phyloP scores from a whole-genome alignment of 2,888 invertebrate genomes.

The Rhimphoctona megacephalus region DNA sequence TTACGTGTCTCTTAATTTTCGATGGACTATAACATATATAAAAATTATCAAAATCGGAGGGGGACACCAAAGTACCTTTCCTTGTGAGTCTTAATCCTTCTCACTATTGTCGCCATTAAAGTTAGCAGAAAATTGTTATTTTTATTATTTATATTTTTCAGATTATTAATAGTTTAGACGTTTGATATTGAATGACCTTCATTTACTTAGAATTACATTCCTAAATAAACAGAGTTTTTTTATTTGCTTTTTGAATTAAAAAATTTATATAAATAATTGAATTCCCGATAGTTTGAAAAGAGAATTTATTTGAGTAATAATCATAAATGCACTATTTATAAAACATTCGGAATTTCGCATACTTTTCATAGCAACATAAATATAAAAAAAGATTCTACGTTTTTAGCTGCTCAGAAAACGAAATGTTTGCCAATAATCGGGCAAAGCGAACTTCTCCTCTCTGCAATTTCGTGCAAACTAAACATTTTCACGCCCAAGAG shows the following conservation, averaged over 20 bases:
- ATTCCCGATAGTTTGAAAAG: not conserved
- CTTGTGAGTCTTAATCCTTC: not conserved
- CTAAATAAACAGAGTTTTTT: not conserved
- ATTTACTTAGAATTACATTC: too few species aligned
- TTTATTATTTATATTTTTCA: not conserved
- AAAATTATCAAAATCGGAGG: too few species aligned
- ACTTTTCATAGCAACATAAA: not conserved
- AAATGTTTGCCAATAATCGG: slow-evolving; percentile 20
- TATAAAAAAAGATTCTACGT: not conserved
- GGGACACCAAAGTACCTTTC: too few species aligned
- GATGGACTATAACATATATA: too few species aligned
- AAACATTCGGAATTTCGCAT: not conserved
- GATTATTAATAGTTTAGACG: not conserved
- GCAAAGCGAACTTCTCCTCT: not conserved
- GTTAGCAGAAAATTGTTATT: not conserved
- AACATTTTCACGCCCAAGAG: slow-evolving; percentile 28
- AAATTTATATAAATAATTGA: not conserved
- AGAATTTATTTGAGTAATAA: not conserved
- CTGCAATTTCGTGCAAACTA: slow-evolving; percentile 21
- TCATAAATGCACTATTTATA: not conserved
- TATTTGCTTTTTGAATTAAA: not conserved
- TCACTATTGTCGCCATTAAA: not conserved
- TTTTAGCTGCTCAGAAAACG: not conserved
- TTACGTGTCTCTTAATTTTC: too few species aligned
- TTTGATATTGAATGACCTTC: not conserved